Evolutionary conservation across 2,797 vertebrate species (phyloP).

Genomic region (Trachops cirrhosus): DNA sequence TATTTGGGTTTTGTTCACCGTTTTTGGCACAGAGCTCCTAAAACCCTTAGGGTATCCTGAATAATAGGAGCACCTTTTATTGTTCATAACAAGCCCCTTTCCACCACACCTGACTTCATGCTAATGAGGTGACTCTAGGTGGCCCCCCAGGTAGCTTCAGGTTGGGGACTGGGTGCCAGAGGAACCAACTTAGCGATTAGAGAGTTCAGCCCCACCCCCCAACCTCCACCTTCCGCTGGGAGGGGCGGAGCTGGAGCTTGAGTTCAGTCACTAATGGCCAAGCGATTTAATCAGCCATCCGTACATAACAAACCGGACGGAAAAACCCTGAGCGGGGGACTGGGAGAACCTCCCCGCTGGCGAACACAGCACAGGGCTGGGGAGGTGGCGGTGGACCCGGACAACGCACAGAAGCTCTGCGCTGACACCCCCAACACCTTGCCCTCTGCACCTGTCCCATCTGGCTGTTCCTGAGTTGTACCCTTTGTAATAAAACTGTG

Average conservation of each 20-base stretch:
- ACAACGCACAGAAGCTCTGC: fast-evolving
- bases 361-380: not conserved
- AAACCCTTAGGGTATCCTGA: not conserved
- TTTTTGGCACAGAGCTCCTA: not conserved
- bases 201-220: not conserved
- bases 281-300: not conserved
- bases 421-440: not conserved
- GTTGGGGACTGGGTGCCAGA: not conserved
- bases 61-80: not conserved
- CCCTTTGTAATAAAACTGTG: not conserved
- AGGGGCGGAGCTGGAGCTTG: not conserved
- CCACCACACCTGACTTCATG: not conserved
- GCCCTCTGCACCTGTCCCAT: not conserved
- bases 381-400: fast-evolving
- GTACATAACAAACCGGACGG: not conserved
- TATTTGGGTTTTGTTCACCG: not conserved
- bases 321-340: not conserved
- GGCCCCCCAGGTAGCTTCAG: not conserved
- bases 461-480: not conserved
- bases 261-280: too few relatives aligned
- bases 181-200: not conserved
- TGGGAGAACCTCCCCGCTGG: not conserved
- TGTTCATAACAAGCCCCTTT: not conserved
- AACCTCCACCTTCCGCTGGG: not conserved
- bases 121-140: not conserved